Conservation (phyloP, 2,113 vertebrate genomes). For the Pygoscelis adeliae region DNA sequence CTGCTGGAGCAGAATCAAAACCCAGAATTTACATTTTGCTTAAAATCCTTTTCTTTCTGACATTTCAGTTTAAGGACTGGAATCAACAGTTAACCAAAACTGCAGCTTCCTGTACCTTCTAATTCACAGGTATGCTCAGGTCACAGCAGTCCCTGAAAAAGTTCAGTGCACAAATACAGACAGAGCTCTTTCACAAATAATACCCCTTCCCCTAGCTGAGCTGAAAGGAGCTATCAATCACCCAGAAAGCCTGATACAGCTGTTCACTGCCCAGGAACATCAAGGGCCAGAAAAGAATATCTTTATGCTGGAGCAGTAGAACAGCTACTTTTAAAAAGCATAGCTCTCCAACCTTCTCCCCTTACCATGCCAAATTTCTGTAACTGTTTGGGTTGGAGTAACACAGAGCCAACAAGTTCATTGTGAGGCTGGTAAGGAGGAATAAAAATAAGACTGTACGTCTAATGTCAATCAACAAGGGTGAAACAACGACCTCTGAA, state of each 20-base stretch:
- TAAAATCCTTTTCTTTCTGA: not conserved
- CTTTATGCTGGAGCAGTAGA: not conserved
- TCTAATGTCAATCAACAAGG: not conserved
- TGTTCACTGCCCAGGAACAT: not conserved
- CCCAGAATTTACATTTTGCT: not conserved
- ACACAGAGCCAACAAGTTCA: not conserved
- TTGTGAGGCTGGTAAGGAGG: not conserved
- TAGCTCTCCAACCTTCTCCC: not conserved
- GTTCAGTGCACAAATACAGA: not conserved
- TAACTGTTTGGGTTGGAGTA: not conserved
- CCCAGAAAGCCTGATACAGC: not conserved
- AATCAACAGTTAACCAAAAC: not conserved
- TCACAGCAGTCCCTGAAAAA: not conserved
- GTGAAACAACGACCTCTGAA: not conserved
- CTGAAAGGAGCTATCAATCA: conserved; percentile 1
- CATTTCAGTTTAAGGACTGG: not conserved
- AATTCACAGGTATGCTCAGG: not conserved
- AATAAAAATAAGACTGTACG: not conserved
- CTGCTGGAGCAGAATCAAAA: not conserved
- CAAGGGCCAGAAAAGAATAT: not conserved
- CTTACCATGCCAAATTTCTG: not conserved
- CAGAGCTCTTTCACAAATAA: not conserved
- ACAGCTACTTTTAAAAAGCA: not conserved
- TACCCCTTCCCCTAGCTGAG: not conserved
- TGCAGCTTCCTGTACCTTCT: not conserved